Evolutionary conservation across 2,797 vertebrate genomes (phyloP), one percentile per base, ranked within the genome.

Genomic region (Bufotes viridis): DNA sequence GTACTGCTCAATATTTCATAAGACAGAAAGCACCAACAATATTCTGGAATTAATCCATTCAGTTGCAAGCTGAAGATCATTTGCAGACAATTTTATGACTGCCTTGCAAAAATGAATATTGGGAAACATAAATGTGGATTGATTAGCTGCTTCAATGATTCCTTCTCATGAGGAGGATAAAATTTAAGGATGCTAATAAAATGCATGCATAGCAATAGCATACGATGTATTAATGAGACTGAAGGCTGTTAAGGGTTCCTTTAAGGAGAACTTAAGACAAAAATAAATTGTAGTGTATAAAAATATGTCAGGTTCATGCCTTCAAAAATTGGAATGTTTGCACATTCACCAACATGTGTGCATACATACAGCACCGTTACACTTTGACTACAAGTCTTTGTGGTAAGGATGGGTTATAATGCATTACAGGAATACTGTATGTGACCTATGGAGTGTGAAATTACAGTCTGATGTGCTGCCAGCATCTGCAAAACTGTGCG

Each of bases 211-310:
- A 91, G 93, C 92, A 94, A 92, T 94, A 95, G 94, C 94, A 96
- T 95, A 96, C 92, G 61, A 96, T 94, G 95, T 95, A 96, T 95
- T 96, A 96, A 96, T 95, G 95, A 94, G 95, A 94, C 92, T 91
- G 94, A 94, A 93, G 94, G 94, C 94, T 95, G 94, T 93, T 94
- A 95, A 95, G 94, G 93, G 94, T 93, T 95, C 95, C 96, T 92
- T 90, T 92, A 95, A 95, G 95, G 61, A 85, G 51, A 76, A 84
- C 79, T 42, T 22, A 75, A 51, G n/a, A 60, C 42, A 5, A 72
- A 75, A 84, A 70, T 61, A 29, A 61, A 84, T 75, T 13, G 55
- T 72, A 61, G 82, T 49, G 22, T 60, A 84, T 61, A 84, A 58
- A 49, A 60, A 15, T 17, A 72, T 84, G 3, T 67, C 22, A 49